These are phyloP conservation scores for Adineta ricciae DNA, from an alignment of 2,888 invertebrate genomes.

Conservation along the genomic window DNA sequence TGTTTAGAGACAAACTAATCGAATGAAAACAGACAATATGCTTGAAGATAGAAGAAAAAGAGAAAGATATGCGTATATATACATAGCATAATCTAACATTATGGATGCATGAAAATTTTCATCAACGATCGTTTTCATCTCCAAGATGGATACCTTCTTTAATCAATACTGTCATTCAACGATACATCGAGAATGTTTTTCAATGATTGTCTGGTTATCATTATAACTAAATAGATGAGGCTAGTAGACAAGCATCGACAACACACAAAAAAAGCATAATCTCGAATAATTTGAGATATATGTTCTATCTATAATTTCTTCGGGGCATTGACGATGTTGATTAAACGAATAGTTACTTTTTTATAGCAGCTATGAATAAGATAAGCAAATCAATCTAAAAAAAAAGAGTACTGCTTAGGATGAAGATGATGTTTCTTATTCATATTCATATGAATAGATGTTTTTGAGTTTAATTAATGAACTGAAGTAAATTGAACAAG, in stretches of 20 bases:
- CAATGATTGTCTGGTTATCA: background rate
- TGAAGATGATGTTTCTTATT: background rate
- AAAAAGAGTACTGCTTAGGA: background rate
- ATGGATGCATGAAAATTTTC: background rate
- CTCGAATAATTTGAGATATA: background rate
- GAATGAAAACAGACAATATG: background rate
- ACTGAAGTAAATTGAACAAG: background rate
- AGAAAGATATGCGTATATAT: background rate
- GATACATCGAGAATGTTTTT: background rate
- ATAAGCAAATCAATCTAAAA: background rate
- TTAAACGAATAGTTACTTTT: background rate
- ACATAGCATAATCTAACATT: background rate
- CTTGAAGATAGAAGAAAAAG: background rate
- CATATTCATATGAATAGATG: background rate
- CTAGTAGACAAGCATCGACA: too few species aligned
- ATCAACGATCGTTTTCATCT: background rate
- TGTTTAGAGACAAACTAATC: background rate
- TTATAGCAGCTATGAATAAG: background rate
- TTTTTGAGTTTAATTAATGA: background rate
- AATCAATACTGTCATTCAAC: background rate
- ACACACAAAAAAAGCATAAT: too few species aligned
- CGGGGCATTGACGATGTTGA: background rate
- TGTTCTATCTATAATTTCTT: background rate
- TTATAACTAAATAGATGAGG: background rate
- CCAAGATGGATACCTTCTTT: background rate